A percentile compares a stretch with the other conserved stretches of the same genome.
phyloP scores from a whole-genome alignment of 2,113 vertebrate species.

The Eublepharis macularius region DNA sequence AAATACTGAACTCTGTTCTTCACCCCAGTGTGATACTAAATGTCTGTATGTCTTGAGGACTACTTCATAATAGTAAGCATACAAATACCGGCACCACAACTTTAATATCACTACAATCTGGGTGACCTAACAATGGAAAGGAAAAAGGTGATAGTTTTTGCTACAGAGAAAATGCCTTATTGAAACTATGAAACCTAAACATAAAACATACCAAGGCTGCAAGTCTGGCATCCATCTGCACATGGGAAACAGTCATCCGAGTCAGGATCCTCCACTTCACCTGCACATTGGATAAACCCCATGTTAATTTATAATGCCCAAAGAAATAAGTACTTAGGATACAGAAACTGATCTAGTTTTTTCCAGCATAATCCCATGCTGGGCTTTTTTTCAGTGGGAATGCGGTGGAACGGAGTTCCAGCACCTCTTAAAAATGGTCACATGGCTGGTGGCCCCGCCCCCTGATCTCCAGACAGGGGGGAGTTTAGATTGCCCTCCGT shows the following conservation, averaged over 20 bases:
- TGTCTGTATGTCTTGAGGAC: neutral
- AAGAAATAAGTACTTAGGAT: neutral
- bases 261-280: conserved; percentile 75
- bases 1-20: neutral
- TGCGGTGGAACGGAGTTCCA: too few relatives aligned
- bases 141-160: neutral
- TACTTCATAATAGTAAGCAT: too few relatives aligned
- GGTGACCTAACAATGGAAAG: neutral
- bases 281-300: conserved; percentile 62
- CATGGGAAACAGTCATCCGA: conserved; percentile 81
- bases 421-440: too few relatives aligned
- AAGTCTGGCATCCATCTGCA: conserved; percentile 85
- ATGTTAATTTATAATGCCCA: conserved; percentile 11
- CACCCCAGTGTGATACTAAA: neutral
- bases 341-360: neutral
- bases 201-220: conserved; percentile 78
- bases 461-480: too few relatives aligned
- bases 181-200: neutral
- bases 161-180: neutral
- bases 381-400: too few relatives aligned
- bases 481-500: too few relatives aligned
- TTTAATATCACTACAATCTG: neutral
- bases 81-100: neutral
- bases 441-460: too few relatives aligned
- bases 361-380: too few relatives aligned